phyloP scores from a whole-genome alignment of 1,140 invertebrate species.

The Aricia agestis region DNA sequence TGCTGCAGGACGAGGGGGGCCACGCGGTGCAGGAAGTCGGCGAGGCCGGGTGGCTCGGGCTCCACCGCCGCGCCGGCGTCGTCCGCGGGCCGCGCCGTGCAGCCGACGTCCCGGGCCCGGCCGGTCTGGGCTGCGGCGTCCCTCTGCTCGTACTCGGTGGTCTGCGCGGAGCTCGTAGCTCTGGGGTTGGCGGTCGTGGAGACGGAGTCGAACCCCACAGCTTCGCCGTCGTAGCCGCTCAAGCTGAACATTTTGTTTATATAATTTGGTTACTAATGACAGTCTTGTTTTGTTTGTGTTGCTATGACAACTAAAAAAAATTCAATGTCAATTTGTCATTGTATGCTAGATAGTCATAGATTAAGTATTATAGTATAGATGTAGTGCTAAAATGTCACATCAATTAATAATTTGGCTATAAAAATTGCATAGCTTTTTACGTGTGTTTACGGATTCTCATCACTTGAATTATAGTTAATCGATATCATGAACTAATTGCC shows the following conservation, averaged over 20 bases:
- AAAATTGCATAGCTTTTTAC: no score
- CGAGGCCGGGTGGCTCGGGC: conserved; percentile 42
- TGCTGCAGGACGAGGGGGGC: conserved; percentile 59
- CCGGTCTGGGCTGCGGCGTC: conserved; percentile 45
- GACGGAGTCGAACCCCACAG: conserved; percentile 51
- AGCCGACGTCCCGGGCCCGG: conserved; percentile 39
- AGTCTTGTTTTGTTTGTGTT: conserved; percentile 26
- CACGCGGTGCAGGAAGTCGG: conserved; percentile 54
- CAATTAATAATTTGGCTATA: no score
- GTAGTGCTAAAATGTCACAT: no score
- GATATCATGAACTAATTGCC: no score
- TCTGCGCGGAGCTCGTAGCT: conserved; percentile 41
- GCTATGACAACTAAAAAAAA: conserved; percentile 4
- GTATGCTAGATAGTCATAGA: no score
- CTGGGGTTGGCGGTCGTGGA: conserved; percentile 27
- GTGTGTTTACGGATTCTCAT: no score
- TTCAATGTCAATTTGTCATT: neutral
- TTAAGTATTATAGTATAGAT: no score
- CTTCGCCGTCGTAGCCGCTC: conserved; percentile 62
- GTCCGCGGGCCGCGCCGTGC: conserved; percentile 33
- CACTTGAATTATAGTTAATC: no score
- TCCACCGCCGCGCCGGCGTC: conserved; percentile 40
- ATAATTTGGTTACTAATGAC: no score
- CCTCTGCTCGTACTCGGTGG: conserved; percentile 43
- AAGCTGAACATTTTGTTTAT: conserved; percentile 49